These are phyloP conservation scores for Pterobdella sp. DNA, from an alignment of 2,888 invertebrate genomes.

Conservation along the genomic window DNA sequence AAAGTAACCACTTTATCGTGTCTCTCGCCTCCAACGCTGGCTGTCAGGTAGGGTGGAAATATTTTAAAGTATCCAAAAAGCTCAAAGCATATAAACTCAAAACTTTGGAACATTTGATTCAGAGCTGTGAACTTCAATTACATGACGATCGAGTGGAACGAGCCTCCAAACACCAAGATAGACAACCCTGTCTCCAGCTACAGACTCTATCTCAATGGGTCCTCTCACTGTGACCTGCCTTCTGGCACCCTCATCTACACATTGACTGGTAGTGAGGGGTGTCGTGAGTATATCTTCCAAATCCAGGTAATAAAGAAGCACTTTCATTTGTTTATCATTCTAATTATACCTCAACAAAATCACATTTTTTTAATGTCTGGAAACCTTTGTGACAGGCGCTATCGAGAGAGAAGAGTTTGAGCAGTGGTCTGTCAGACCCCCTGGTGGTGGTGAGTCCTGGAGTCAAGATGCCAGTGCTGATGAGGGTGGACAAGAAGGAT, in stretches of 20 bases:
- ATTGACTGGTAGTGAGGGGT: constrained; percentile 49
- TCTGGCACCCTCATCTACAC: constrained; percentile 41
- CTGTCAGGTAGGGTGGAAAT: constrained; percentile 38
- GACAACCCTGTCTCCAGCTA: constrained; percentile 49
- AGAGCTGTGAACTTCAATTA: constrained; percentile 51
- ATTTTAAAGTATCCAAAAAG: not conserved
- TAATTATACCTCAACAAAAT: too few relatives aligned
- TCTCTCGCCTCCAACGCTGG: constrained; percentile 48
- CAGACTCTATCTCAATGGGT: constrained; percentile 50
- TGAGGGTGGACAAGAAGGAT: constrained; percentile 43
- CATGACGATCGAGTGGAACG: constrained; percentile 51
- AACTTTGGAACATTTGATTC: not conserved
- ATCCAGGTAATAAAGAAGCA: constrained; percentile 43
- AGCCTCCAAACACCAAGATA: constrained; percentile 47
- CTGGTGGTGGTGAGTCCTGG: constrained; percentile 51
- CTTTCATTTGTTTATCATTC: too few relatives aligned
- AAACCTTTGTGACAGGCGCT: constrained; percentile 42
- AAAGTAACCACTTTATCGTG: constrained; percentile 50
- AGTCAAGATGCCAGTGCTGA: constrained; percentile 43
- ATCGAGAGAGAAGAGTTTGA: constrained; percentile 44
- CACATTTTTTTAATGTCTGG: too few relatives aligned
- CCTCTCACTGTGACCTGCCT: constrained; percentile 38
- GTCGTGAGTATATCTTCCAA: constrained; percentile 51
- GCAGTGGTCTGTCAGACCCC: constrained; percentile 50
- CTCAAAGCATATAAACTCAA: not conserved